Base-by-base conservation (phyloP, 2,888 invertebrate species). In the Cetonia aurata region DNA sequence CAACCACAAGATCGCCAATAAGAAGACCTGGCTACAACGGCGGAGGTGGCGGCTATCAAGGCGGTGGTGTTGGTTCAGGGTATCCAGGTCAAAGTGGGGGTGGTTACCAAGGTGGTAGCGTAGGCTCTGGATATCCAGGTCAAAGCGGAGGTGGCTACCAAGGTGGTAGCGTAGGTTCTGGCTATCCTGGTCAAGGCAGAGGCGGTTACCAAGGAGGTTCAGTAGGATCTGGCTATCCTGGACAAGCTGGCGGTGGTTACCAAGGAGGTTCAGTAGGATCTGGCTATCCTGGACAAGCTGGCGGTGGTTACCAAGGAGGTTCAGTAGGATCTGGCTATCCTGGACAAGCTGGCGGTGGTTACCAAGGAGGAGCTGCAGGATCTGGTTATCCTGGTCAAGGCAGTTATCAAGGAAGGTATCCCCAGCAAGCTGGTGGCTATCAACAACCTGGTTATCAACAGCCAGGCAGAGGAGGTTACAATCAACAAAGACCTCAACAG, bases 61-160 rank as follows among this genome's bases (percentile, higher is more conserved):
- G 83, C 41, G 83, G 83, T 52, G 78, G 79, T 69, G 74, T 82
- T 50, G 83, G 83, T 17, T 82, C 82, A 1, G 83, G 83, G 25
- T 83, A 83, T 73, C 83, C 83, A 9, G 77, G 78, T 46, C 77
- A 76, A 66, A 68, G 71, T 9, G 60, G 70, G 42, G 69, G 41
- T 60, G 74, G 74, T 8, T 74, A 77, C 67, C 71, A 69, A 6
- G 73, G 73, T 15, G 74, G 42, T 71, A 78, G 79, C 69, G 15
- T n/a, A 25, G 66, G 70, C 13, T 67, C 71, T 41, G 71, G 69
- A 9, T 67, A 52, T 56, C 72, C 73, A 57, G 69, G 70, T 10
- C 73, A 74, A 37, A 80, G 81, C 71, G 78, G 77, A 13, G 69
- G 78, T 10, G 66, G 60, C 3, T 71, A 74, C 44, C 69, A 71